Conservation (phyloP, 2,888 invertebrate species). For the Noctua comes region DNA sequence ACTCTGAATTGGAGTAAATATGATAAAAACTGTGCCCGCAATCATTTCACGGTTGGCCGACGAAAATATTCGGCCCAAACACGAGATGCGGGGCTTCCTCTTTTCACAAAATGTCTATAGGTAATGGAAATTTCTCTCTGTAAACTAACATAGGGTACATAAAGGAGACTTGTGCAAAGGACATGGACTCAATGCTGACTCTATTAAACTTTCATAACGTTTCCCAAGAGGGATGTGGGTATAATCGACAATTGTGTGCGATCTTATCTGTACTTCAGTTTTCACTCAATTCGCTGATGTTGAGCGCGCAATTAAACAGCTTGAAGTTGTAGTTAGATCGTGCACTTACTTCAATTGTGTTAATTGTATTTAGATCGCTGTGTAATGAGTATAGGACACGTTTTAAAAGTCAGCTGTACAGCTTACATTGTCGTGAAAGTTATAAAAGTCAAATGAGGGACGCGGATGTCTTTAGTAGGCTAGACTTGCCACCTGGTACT, state of each 20-base stretch:
- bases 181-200: slow-evolving; percentile 59
- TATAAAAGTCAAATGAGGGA: slow-evolving; percentile 57
- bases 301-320: slow-evolving; percentile 29
- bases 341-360: slow-evolving; percentile 42
- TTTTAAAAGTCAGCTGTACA: slow-evolving; percentile 22
- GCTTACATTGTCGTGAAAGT: slow-evolving; percentile 37
- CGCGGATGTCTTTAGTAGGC: slow-evolving; percentile 47
- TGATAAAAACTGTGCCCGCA: slow-evolving; percentile 42
- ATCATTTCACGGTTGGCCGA: slow-evolving; percentile 49
- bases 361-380: slow-evolving; percentile 48
- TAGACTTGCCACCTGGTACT: slow-evolving; percentile 32
- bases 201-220: slow-evolving; percentile 65
- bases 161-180: slow-evolving; percentile 57
- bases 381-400: slow-evolving; percentile 36
- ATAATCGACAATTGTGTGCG: slow-evolving; percentile 54
- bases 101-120: slow-evolving; percentile 52
- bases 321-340: slow-evolving; percentile 8
- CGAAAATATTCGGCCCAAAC: slow-evolving; percentile 43
- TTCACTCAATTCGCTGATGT: slow-evolving; percentile 36
- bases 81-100: slow-evolving; percentile 38
- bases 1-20: slow-evolving; percentile 51
- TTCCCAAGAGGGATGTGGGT: slow-evolving; percentile 60
- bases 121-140: slow-evolving; percentile 47
- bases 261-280: slow-evolving; percentile 49
- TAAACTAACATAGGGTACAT: slow-evolving; percentile 48